These are phyloP conservation scores for Empidonax alnorum DNA, from an alignment of 2,113 vertebrate species.

Conservation along the genomic window DNA sequence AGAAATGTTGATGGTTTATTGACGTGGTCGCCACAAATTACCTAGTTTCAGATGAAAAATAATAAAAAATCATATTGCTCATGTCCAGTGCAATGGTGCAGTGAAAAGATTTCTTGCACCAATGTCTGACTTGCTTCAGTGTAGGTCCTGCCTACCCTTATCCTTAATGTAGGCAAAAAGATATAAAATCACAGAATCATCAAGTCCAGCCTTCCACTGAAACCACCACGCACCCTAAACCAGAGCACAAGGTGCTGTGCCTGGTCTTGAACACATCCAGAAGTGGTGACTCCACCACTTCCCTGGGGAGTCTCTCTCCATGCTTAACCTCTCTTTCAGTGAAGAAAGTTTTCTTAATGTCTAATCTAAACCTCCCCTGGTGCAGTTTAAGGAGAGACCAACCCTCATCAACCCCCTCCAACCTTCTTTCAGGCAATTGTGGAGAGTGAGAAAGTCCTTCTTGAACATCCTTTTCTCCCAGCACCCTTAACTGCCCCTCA, in stretches of 20 bases:
- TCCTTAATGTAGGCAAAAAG: background rate
- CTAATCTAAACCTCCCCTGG: background rate
- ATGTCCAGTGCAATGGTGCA: background rate
- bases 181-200: background rate
- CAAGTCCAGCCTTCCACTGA: background rate
- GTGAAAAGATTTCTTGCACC: background rate
- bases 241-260: no score
- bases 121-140: background rate
- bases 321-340: background rate
- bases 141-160: background rate
- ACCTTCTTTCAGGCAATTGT: background rate
- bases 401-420: no score
- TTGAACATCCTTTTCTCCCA: background rate
- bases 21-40: background rate
- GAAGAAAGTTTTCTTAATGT: background rate
- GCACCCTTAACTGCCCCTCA: background rate
- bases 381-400: background rate
- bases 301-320: background rate
- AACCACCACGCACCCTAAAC: background rate
- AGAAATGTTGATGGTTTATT: background rate
- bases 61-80: background rate
- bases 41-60: background rate
- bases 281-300: background rate
- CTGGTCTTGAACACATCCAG: background rate
- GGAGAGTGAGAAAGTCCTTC: background rate